Conservation (phyloP, 2,797 vertebrate species). For the Fundulus diaphanus region DNA sequence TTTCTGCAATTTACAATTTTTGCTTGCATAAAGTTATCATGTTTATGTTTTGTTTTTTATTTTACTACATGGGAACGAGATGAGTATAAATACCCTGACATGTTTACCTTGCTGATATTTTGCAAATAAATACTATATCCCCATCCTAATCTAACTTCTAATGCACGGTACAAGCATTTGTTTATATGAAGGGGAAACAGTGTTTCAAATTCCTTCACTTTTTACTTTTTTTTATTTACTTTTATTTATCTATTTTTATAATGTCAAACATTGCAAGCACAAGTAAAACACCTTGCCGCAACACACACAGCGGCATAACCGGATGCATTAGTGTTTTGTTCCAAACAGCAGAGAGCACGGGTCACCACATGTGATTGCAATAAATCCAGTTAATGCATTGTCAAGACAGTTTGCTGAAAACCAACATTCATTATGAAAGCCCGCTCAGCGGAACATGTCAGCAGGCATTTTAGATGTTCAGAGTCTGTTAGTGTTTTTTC, state of each 20-base stretch:
- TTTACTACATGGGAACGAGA: slow-evolving; percentile 1
- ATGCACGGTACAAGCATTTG: slow-evolving; percentile 32
- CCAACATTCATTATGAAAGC: slow-evolving; percentile 71
- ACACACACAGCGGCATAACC: slow-evolving; percentile 47
- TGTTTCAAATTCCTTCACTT: slow-evolving; percentile 31
- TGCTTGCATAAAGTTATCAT: slow-evolving; percentile 16
- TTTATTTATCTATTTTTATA: slow-evolving; percentile 36
- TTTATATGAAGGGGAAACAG: slow-evolving; percentile 25
- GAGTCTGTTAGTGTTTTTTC: slow-evolving; percentile 63
- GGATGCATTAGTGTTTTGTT: slow-evolving; percentile 62
- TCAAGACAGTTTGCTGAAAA: slow-evolving; percentile 71
- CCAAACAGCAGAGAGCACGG: slow-evolving; percentile 58
- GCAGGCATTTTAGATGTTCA: slow-evolving; percentile 62
- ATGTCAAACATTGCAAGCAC: slow-evolving; percentile 54
- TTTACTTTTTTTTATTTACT: not conserved
- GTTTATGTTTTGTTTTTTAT: too few species aligned
- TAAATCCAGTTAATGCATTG: slow-evolving; percentile 72
- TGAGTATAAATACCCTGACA: not conserved
- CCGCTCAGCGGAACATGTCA: slow-evolving; percentile 65
- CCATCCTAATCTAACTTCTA: slow-evolving; percentile 28
- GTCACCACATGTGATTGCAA: slow-evolving; percentile 61
- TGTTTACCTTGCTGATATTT: slow-evolving; percentile 10
- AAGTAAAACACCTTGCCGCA: slow-evolving; percentile 47
- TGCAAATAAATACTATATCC: slow-evolving; percentile 17
- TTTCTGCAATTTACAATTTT: not conserved